Evolutionary conservation across 2,113 vertebrate genomes (phyloP).

Genomic region (Prochilodus magdalenae): DNA sequence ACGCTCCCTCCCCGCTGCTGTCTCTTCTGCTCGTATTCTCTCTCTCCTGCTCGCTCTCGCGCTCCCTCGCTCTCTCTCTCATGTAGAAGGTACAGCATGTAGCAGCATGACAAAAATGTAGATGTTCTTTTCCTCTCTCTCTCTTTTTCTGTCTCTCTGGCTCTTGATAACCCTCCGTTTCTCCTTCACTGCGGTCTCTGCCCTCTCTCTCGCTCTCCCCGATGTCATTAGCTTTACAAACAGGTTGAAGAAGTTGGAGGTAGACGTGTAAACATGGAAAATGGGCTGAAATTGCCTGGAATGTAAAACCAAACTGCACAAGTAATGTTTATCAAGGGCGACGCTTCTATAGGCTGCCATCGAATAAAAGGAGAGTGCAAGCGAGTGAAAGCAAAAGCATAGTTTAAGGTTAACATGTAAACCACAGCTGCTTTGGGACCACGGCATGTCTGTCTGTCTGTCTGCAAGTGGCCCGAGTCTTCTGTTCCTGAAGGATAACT

Average conservation of each 20-base stretch:
- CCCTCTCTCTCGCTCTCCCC: neutral
- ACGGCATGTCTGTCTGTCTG: too few relatives aligned
- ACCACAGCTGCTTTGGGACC: conserved; percentile 14
- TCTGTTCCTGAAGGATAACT: too few relatives aligned
- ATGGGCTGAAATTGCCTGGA: neutral
- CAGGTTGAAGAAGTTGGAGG: neutral
- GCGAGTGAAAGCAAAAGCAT: neutral
- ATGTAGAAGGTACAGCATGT: conserved; percentile 71
- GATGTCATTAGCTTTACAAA: neutral
- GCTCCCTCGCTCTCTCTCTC: conserved; percentile 4
- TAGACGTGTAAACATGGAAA: neutral
- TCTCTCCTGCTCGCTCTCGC: too few relatives aligned
- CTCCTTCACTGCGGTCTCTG: neutral
- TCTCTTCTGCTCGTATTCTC: neutral
- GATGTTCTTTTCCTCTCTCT: conserved; percentile 51
- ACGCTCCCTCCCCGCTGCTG: neutral
- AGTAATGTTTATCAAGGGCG: neutral
- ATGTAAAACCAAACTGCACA: neutral
- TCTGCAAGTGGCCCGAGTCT: too few relatives aligned
- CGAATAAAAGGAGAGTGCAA: neutral
- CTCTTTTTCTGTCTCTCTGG: neutral
- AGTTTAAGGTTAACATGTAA: neutral
- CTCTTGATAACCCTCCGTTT: neutral
- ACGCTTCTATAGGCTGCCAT: neutral
- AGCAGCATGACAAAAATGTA: conserved; percentile 81